Conservation (phyloP, 2,888 invertebrate genomes). For the Orthosia gothica region DNA sequence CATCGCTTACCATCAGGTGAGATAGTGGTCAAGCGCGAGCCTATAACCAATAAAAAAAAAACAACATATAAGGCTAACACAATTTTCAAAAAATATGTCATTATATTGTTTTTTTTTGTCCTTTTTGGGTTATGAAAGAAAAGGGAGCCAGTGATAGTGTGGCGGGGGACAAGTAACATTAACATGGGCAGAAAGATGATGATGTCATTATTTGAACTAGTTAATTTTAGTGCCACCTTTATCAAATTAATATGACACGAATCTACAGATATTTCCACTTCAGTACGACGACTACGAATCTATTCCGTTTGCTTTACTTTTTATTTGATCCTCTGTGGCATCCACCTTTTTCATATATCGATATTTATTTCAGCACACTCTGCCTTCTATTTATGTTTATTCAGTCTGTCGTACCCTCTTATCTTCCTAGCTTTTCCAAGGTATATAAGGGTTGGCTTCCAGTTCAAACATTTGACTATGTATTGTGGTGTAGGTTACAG, state of each 20-base stretch:
- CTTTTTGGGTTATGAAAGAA: too few species aligned
- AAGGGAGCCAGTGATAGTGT: too few species aligned
- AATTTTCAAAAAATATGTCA: too few species aligned
- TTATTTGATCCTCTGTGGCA: slow-evolving; percentile 41
- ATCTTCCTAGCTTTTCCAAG: slow-evolving; percentile 16
- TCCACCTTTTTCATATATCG: slow-evolving; percentile 39
- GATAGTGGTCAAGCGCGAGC: too few species aligned
- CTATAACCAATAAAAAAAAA: too few species aligned
- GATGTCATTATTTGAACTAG: too few species aligned
- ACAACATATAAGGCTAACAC: too few species aligned
- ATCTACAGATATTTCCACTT: slow-evolving; percentile 4
- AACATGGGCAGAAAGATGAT: too few species aligned
- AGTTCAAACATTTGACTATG: slow-evolving; percentile 21
- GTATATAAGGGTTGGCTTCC: slow-evolving; percentile 9
- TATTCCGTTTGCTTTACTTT: slow-evolving; percentile 28
- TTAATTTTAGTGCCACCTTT: not conserved
- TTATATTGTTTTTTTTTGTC: too few species aligned
- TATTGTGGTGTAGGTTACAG: slow-evolving; percentile 5
- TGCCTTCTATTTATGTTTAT: slow-evolving; percentile 35
- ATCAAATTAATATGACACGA: not conserved
- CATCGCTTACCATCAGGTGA: too few species aligned
- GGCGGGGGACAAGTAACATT: too few species aligned
- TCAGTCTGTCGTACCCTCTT: not conserved
- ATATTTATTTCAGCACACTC: slow-evolving; percentile 35
- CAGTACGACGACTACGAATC: not conserved